These are phyloP conservation scores for Yponomeuta evonymella DNA, from an alignment of 2,888 invertebrate genomes.

Conservation along the genomic window DNA sequence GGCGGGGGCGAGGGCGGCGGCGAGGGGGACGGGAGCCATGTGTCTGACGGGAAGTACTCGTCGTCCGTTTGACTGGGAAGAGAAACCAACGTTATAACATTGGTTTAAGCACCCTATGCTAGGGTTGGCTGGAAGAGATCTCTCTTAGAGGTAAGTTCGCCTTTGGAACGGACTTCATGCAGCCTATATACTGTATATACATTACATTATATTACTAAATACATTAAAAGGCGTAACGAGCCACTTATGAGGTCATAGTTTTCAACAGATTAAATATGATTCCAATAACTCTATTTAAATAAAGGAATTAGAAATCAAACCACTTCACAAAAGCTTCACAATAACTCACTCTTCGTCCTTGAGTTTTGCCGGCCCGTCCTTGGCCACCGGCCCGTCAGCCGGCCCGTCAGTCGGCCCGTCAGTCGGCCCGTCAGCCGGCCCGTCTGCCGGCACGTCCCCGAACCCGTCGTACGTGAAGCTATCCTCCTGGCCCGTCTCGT, in stretches of 20 bases:
- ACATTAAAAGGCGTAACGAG: no score
- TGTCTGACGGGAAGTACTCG: conserved; percentile 55
- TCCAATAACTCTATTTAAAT: no score
- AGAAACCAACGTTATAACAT: not conserved
- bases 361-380: not conserved
- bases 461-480: not conserved
- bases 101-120: no score
- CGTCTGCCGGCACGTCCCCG: conserved; percentile 13
- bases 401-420: conserved; percentile 2
- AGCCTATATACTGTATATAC: no score
- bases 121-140: no score
- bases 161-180: no score
- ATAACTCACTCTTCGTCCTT: conserved; percentile 13
- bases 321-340: not conserved
- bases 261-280: no score
- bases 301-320: no score
- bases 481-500: not conserved
- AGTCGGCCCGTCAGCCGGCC: not conserved
- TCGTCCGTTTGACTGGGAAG: conserved; percentile 44
- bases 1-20: not conserved
- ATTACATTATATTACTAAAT: no score
- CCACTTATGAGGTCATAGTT: no score
- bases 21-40: conserved; percentile 35
- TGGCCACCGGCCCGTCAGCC: conserved; percentile 11
- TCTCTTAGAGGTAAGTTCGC: no score